Percentiles rank a stretch among this genome's conserved stretches.
Evolutionary conservation across 2,797 vertebrate genomes (phyloP).

Genomic region (Myotis findleyi): DNA sequence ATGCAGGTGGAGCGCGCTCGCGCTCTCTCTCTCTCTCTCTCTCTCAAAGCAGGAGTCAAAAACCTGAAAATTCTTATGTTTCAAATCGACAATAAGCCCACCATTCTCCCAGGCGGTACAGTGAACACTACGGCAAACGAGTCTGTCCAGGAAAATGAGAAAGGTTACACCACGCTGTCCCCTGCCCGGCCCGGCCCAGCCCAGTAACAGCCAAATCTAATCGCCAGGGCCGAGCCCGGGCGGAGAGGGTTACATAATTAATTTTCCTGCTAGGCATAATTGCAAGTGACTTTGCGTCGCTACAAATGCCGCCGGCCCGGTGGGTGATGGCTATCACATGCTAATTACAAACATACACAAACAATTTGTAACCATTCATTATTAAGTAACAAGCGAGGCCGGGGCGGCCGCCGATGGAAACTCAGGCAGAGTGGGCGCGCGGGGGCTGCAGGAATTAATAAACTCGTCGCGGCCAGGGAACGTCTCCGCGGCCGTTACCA

Average conservation of each 20-base stretch:
- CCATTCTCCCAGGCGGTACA: neutral
- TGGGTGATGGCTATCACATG: conserved; percentile 37
- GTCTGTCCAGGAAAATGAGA: conserved; percentile 14
- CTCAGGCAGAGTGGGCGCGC: conserved; percentile 14
- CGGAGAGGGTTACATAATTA: conserved; percentile 65
- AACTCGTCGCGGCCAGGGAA: neutral
- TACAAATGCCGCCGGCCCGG: conserved; percentile 45
- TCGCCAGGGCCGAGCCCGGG: conserved; percentile 47
- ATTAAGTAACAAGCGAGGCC: conserved; percentile 50
- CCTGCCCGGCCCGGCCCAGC: neutral
- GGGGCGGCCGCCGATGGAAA: neutral
- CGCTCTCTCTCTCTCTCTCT: too few relatives aligned
- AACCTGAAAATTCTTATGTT: neutral
- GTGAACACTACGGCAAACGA: neutral
- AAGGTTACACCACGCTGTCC: neutral
- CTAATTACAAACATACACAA: conserved; percentile 76
- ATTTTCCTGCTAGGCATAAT: conserved; percentile 75
- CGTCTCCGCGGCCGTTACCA: neutral
- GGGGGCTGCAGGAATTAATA: conserved; percentile 53
- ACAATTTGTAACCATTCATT: conserved; percentile 70
- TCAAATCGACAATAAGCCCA: neutral
- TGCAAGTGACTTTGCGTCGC: conserved; percentile 72
- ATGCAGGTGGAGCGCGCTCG: neutral
- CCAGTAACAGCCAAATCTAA: conserved; percentile 26
- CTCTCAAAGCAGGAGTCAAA: neutral